Conservation (phyloP, 2,113 vertebrate species). For the Nestor notabilis region DNA sequence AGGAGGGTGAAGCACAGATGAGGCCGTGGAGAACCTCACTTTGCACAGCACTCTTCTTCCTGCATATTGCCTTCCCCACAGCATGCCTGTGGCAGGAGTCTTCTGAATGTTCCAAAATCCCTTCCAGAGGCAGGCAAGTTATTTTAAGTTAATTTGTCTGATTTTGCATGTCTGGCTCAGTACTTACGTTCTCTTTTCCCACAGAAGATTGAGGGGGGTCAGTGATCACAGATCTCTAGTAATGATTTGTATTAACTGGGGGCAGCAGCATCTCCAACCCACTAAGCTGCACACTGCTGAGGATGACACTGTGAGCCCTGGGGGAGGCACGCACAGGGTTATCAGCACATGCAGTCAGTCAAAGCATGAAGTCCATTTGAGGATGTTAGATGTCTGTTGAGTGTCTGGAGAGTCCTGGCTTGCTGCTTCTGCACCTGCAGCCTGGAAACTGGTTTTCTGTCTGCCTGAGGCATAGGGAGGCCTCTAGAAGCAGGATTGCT, state of each 20-base stretch:
- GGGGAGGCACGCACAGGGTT: not conserved
- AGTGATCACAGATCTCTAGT: not conserved
- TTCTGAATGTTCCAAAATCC: not conserved
- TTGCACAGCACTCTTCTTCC: not conserved
- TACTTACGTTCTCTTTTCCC: not conserved
- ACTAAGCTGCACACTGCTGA: accelerated
- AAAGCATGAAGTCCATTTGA: not conserved
- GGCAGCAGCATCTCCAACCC: not conserved
- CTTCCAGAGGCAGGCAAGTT: not conserved
- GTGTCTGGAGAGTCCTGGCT: not conserved
- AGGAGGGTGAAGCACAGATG: not conserved
- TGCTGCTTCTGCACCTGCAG: not conserved
- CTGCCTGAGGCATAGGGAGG: not conserved
- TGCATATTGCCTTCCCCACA: not conserved
- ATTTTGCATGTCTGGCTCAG: not conserved
- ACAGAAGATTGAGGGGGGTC: not conserved
- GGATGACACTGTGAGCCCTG: not conserved
- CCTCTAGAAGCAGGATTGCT: not conserved
- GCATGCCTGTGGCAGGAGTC: not conserved
- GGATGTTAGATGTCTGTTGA: not conserved
- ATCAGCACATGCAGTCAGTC: not conserved
- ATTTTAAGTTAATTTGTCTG: not conserved
- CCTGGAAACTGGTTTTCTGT: not conserved
- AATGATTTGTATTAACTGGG: not conserved
- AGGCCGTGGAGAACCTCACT: not conserved